Percentiles rank a stretch among this genome's conserved stretches.
These are phyloP conservation scores for Calameuta idolon DNA, from an alignment of 2,888 invertebrate genomes.

Conservation along the genomic window DNA sequence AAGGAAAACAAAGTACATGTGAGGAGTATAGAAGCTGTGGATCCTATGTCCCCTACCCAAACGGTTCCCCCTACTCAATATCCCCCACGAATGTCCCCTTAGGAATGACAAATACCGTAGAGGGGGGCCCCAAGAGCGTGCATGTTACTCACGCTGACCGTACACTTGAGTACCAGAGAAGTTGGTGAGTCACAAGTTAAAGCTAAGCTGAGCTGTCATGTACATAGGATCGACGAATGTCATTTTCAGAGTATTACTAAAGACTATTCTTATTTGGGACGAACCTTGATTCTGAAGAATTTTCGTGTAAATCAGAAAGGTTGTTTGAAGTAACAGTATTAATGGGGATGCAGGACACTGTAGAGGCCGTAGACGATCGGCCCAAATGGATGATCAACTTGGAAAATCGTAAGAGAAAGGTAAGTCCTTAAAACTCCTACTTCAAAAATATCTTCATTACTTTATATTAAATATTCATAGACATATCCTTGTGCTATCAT, in stretches of 20 bases:
- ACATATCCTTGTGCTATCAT: neutral
- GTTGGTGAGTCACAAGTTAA: neutral
- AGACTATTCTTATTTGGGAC: neutral
- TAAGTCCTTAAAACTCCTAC: slow-evolving; percentile 27
- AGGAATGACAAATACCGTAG: neutral
- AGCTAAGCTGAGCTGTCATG: slow-evolving; percentile 4
- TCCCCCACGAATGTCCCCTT: neutral
- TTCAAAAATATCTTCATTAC: neutral
- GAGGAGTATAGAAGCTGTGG: neutral
- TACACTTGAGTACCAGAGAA: neutral
- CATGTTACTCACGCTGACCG: neutral
- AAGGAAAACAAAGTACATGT: neutral
- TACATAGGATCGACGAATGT: neutral
- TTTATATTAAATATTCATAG: neutral
- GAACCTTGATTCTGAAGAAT: neutral
- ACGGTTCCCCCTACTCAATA: neutral
- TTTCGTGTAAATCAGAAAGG: neutral
- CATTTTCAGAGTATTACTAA: neutral
- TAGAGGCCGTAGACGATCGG: slow-evolving; percentile 39
- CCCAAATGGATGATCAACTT: slow-evolving; percentile 62
- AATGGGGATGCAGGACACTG: slow-evolving; percentile 8
- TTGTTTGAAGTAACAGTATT: neutral
- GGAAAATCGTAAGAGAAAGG: slow-evolving; percentile 63
- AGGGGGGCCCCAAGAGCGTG: neutral
- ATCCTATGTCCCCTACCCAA: too few relatives aligned